Evolutionary conservation across 2,113 vertebrate genomes (phyloP).

Genomic region (Mus spicilegus): DNA sequence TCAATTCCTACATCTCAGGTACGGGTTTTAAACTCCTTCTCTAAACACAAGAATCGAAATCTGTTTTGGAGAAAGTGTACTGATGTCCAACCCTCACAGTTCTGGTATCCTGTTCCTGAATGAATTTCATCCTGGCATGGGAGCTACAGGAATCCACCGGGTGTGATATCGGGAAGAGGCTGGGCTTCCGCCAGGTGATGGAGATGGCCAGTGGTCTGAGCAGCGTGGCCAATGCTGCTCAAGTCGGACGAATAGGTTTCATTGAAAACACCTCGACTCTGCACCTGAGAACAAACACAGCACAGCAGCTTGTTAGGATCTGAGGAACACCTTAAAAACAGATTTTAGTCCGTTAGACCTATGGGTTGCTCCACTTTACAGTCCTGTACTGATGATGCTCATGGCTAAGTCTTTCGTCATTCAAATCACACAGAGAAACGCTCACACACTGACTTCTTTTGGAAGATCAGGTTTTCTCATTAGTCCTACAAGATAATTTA

Average conservation of each 20-base stretch:
- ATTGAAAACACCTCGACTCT: slow-evolving; percentile 85
- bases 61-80: slow-evolving; percentile 80
- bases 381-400: not conserved
- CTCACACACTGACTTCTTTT: not conserved
- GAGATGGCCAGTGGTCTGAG: slow-evolving; percentile 78
- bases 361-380: not conserved
- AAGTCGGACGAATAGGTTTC: slow-evolving; percentile 85
- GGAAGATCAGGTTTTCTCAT: not conserved
- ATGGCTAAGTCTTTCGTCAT: not conserved
- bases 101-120: slow-evolving; percentile 52
- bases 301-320: slow-evolving; percentile 43
- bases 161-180: slow-evolving; percentile 87
- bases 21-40: slow-evolving; percentile 71
- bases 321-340: not conserved
- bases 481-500: not conserved
- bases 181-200: slow-evolving; percentile 85
- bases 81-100: slow-evolving; percentile 60
- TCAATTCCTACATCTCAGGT: not conserved
- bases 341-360: not conserved
- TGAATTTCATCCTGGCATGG: slow-evolving; percentile 62
- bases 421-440: not conserved
- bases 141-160: slow-evolving; percentile 85
- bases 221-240: slow-evolving; percentile 76
- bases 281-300: slow-evolving; percentile 85
- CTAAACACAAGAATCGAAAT: slow-evolving; percentile 52